Evolutionary conservation across 2,113 vertebrate genomes (phyloP).

Genomic region (Callocephalon fimbriatum): DNA sequence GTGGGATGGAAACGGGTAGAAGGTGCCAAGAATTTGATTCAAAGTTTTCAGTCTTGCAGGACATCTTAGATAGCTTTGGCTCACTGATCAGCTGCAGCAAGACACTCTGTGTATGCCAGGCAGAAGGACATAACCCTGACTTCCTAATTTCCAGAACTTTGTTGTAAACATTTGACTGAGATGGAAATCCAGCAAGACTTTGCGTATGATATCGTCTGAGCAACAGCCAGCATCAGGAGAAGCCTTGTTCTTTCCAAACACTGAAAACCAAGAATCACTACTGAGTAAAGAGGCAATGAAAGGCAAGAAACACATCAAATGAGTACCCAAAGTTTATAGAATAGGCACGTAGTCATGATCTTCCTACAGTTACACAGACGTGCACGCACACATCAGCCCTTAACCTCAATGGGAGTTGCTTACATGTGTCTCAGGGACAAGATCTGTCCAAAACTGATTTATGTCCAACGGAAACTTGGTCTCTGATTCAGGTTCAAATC

Average conservation of each 20-base stretch:
- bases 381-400: neutral
- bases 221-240: neutral
- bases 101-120: neutral
- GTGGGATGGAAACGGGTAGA: neutral
- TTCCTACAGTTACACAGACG: neutral
- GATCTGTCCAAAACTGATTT: slow-evolving; percentile 54
- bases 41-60: neutral
- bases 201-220: neutral
- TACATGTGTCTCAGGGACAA: slow-evolving; percentile 13
- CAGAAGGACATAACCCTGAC: neutral
- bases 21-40: neutral
- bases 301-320: neutral
- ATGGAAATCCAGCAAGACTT: neutral
- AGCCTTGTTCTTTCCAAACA: neutral
- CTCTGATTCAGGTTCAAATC: slow-evolving; percentile 48
- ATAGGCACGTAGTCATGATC: neutral
- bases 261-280: neutral
- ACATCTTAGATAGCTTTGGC: neutral
- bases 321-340: neutral
- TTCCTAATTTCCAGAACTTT: neutral
- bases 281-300: neutral
- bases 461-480: slow-evolving; percentile 35
- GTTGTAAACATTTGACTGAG: neutral
- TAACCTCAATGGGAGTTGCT: slow-evolving; percentile 9
- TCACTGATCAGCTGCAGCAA: neutral